Conservation (phyloP, 1,140 invertebrate species). For the Oryctes rhinoceros region DNA sequence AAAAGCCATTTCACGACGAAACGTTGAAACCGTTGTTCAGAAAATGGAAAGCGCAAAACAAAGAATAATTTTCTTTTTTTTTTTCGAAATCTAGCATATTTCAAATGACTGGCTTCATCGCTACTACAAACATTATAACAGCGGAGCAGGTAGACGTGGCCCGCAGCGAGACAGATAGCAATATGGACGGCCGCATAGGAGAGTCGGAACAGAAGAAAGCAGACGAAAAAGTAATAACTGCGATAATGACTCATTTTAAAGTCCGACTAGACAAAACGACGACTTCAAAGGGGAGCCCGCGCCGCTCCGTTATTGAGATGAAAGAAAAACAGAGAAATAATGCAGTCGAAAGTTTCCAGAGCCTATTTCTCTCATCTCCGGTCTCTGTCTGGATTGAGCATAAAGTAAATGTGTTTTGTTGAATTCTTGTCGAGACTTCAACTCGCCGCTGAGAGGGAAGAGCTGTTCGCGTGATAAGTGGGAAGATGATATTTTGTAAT, state of each 20-base stretch:
- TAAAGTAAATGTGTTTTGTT: conserved; percentile 29
- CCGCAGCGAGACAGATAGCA: not conserved
- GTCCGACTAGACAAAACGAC: conserved; percentile 12
- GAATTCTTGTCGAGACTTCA: conserved; percentile 1
- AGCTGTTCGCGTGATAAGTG: too few species aligned
- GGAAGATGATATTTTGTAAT: too few species aligned
- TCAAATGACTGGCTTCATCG: too few species aligned
- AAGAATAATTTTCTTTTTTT: too few species aligned
- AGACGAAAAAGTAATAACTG: conserved; percentile 12
- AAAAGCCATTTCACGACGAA: too few species aligned
- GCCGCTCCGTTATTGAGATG: not conserved
- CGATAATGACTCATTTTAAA: conserved; percentile 11
- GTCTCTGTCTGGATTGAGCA: conserved; percentile 10
- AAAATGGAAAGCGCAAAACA: too few species aligned
- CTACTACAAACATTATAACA: too few species aligned
- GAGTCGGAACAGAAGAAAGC: not conserved
- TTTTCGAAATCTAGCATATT: too few species aligned
- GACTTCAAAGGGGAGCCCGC: not conserved
- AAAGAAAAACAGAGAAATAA: conserved; percentile 15
- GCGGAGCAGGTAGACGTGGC: not conserved
- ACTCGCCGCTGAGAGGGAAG: not conserved
- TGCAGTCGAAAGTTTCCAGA: conserved; percentile 11
- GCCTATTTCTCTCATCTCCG: not conserved
- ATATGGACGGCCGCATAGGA: not conserved
- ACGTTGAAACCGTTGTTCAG: too few species aligned